These are phyloP conservation scores for Rhabdomys dilectus DNA, from an alignment of 2,113 vertebrate genomes.

Conservation along the genomic window DNA sequence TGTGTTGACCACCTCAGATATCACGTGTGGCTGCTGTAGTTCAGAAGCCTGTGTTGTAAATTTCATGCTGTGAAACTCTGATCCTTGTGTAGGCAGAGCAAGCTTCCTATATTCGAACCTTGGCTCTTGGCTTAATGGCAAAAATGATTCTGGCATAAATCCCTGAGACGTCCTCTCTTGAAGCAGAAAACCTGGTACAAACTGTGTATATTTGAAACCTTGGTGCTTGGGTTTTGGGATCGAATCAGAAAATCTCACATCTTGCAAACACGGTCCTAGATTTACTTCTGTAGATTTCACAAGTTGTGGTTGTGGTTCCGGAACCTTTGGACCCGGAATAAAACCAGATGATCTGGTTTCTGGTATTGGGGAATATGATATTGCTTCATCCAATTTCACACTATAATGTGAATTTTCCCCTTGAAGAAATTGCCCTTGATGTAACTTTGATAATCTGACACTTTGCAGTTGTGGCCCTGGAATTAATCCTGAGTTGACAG, in stretches of 20 bases:
- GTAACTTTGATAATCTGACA: constrained; percentile 58
- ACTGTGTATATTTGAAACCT: constrained; percentile 7
- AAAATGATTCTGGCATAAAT: constrained; percentile 41
- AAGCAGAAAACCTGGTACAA: constrained; percentile 8
- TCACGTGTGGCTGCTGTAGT: constrained; percentile 31
- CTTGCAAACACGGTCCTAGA: constrained; percentile 45
- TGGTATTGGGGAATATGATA: neutral
- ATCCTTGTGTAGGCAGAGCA: neutral
- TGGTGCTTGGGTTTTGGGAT: constrained; percentile 23
- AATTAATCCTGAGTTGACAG: neutral
- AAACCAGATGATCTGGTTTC: constrained; percentile 53
- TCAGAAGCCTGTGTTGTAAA: neutral
- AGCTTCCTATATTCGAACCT: constrained; percentile 16
- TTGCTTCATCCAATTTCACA: constrained; percentile 55
- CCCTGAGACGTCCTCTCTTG: neutral
- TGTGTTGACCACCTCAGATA: constrained; percentile 39
- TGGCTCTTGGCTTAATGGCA: constrained; percentile 46
- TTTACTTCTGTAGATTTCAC: constrained; percentile 16
- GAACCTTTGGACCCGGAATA: neutral
- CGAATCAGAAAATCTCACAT: constrained; percentile 57
- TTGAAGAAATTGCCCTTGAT: constrained; percentile 44
- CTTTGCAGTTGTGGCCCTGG: constrained; percentile 53
- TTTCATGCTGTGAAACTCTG: constrained; percentile 8
- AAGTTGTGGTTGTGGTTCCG: constrained; percentile 42
- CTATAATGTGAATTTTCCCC: constrained; percentile 39